Evolutionary conservation across 2,113 vertebrate genomes (phyloP).

Genomic region (Gadus macrocephalus): DNA sequence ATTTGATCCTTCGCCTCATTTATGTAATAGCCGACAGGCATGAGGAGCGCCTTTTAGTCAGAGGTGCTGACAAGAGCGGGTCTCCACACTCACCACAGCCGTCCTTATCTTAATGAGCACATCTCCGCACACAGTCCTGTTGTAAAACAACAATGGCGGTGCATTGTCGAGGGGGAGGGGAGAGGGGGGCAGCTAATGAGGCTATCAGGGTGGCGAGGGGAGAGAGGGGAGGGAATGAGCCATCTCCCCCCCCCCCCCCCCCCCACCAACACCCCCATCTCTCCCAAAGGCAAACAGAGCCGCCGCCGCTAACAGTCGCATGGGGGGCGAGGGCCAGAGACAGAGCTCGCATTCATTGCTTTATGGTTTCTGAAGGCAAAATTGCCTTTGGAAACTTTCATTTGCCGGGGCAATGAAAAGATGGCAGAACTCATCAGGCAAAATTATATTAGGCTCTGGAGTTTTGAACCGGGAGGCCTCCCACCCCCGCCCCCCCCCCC

Average conservation of each 20-base stretch:
- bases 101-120: slow-evolving; percentile 82
- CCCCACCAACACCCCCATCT: slow-evolving; percentile 65
- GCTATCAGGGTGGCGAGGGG: slow-evolving; percentile 70
- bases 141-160: slow-evolving; percentile 79
- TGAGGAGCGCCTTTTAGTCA: slow-evolving; percentile 5
- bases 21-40: too few species aligned
- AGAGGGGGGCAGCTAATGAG: slow-evolving; percentile 75
- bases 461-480: slow-evolving; percentile 39
- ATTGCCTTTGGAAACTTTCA: slow-evolving; percentile 4
- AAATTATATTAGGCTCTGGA: slow-evolving; percentile 62
- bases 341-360: slow-evolving; percentile 68
- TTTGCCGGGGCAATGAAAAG: slow-evolving; percentile 51
- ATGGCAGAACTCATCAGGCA: slow-evolving; percentile 65
- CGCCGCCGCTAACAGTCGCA: slow-evolving; percentile 45
- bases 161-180: not conserved
- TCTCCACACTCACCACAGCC: slow-evolving; percentile 48
- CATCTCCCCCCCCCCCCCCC: slow-evolving; percentile 66
- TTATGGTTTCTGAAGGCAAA: slow-evolving; percentile 59
- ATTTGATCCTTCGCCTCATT: too few species aligned
- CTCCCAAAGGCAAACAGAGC: slow-evolving; percentile 62
- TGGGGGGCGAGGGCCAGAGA: slow-evolving; percentile 44
- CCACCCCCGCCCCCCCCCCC: too few species aligned
- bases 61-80: slow-evolving; percentile 55
- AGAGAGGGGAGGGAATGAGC: slow-evolving; percentile 55
- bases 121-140: slow-evolving; percentile 76